Evolutionary conservation across 2,113 vertebrate genomes (phyloP), one percentile per base, ranked within the genome.

Genomic region (Bothrops jararaca): DNA sequence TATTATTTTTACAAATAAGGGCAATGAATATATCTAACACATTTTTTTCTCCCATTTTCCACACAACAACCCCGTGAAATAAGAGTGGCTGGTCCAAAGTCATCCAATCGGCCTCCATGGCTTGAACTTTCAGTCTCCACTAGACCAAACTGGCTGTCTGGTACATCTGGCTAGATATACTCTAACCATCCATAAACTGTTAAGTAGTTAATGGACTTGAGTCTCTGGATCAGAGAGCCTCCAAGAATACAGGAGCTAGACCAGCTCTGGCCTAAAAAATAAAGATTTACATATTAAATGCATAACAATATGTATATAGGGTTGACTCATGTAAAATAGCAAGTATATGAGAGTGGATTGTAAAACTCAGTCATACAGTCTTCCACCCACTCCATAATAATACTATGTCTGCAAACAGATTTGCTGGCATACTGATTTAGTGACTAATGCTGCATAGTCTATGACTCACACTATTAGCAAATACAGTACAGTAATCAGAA

Each of bases 391-490:
- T n/a, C 56, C 89, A 86, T 22, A 88, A 48, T 90, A 90, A 48
- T 54, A 86, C 50, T 20, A 15, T 53, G 54, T 39, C n/a, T 26
- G 3, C 45, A 85, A 48, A 85, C n/a, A 86, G 13, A 9, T 64
- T 90, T 56, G n/a, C 23, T 64, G 74, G 24, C n/a, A 95, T 94
- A 64, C 26, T 92, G 54, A 86, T 88, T 42, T 24, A 18, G 56
- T 69, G 60, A 89, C 52, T 86, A 1, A 42, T 56, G 12, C 45
- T 48, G 86, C 57, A 39, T 64, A 1, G 18, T 29, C 87, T 80
- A 52, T 85, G 88, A 95, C 54, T 92, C 4, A 52, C 22, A 10
- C 39, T 89, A 10, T 57, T 94, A 94, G 58, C 64, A 34, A 69
- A n/a, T 15, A 69, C 29, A 24, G 74, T 24, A 89, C 12, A 24